Base-by-base conservation (phyloP, 2,888 invertebrate genomes). In the Nowickia ferox region DNA sequence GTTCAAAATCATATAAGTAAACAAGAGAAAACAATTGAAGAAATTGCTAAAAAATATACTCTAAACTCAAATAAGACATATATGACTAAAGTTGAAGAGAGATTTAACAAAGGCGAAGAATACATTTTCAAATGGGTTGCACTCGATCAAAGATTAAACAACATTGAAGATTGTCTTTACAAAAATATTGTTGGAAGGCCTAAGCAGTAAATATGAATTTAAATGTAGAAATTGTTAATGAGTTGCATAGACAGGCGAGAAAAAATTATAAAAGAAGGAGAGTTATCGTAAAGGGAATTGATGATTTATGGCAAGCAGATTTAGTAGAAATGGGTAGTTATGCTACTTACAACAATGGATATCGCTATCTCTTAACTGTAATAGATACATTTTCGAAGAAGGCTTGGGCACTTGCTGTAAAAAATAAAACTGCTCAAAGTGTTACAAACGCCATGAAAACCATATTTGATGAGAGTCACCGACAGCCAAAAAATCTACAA, bases 381-480 rank as follows among this genome's bases (percentile, higher is more conserved):
- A 48, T 48, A 48, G 13, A 48, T 6, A 44, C 53, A 65, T 48
- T 48, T 86, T 86, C 77, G 84, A 81, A 76, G 83, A 84, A 71
- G 89, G 89, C 2, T 90, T 30, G 30, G 30, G 30, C 48, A 61
- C 82, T 83, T 42, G 69, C 87, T 0, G 83, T 83, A 19, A 87
- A 87, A 53, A 17, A 85, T 85, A 61, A 61, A 61, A 61, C 40
- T 61, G 40, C 61, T 42, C 17, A 40, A 40, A 17, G 42, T 11
- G 61, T 61, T 9, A 17, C 40, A 40, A 61, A 61, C 9, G 61
- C 61, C 15, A 44, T 86, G 87, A 83, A 80, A 87, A 74, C 79
- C 78, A 17, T 80, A 84, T 81, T 79, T 79, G 44, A 91, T 90
- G 19, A 90, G 91, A 81, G 89, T 92, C 90, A 42, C 5, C 40